Evolutionary conservation across 1,140 invertebrate genomes (phyloP).

Genomic region (Drosophila funebris): DNA sequence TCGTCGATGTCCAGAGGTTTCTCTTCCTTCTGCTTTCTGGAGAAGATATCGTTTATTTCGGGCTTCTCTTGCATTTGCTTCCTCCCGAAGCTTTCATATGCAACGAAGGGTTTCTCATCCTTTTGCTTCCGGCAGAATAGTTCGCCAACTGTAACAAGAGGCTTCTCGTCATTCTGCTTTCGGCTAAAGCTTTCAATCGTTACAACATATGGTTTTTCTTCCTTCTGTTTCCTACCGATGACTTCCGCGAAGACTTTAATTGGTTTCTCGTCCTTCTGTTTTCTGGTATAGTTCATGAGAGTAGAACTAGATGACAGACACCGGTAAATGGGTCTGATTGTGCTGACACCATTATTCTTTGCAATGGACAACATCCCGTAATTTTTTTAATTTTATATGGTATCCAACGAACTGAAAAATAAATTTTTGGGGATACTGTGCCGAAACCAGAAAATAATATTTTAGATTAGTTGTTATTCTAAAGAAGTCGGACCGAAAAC

Average conservation of each 20-base stretch:
- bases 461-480: not conserved
- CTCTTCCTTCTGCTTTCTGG: not conserved
- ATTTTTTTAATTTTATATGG: not conserved
- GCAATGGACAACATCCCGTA: slow-evolving; percentile 1
- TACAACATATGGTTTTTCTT: not conserved
- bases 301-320: not conserved
- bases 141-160: not conserved
- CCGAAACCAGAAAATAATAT: not conserved
- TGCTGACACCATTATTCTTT: not conserved
- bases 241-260: no score
- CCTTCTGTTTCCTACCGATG: no score
- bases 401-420: not conserved
- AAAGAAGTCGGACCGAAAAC: not conserved
- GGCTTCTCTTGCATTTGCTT: no score
- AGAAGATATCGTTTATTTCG: no score
- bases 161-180: no score
- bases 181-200: not conserved
- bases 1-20: not conserved
- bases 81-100: not conserved
- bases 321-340: not conserved
- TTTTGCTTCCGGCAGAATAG: not conserved
- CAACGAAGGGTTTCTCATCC: not conserved
- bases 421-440: not conserved
- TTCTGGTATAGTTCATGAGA: not conserved
- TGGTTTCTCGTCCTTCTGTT: not conserved